Conservation (phyloP, 2,797 vertebrate species). For the Heterohyrax brucei region DNA sequence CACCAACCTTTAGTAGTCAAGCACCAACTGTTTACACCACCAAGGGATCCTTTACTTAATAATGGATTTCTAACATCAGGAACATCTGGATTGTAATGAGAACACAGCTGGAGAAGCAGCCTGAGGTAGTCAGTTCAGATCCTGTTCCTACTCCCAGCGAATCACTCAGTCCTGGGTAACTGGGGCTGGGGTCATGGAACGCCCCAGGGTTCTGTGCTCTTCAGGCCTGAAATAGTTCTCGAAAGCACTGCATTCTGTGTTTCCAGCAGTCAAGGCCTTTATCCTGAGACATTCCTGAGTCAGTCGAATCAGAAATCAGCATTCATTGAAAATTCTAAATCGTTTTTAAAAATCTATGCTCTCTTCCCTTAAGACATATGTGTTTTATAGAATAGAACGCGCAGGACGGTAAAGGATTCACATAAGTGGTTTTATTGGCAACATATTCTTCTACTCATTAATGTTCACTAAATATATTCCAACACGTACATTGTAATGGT, state of each 20-base stretch:
- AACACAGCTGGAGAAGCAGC: neutral
- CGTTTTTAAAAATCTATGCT: neutral
- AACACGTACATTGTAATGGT: fast-evolving
- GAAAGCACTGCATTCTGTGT: neutral
- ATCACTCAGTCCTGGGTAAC: neutral
- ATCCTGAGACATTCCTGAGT: neutral
- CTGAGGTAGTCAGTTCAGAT: neutral
- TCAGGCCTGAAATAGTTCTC: neutral
- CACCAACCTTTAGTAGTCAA: neutral
- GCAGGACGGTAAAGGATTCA: neutral
- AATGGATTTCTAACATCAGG: conserved; percentile 21
- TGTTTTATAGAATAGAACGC: neutral
- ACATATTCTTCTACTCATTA: neutral
- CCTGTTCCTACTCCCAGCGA: fast-evolving
- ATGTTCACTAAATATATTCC: neutral
- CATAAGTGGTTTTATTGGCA: neutral
- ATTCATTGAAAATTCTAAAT: neutral
- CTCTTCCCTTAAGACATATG: neutral
- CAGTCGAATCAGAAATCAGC: neutral
- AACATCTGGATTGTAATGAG: neutral
- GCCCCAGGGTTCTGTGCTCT: neutral
- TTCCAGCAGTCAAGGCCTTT: neutral
- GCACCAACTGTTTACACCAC: neutral
- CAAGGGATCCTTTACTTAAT: neutral
- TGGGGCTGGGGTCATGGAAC: fast-evolving